Evolutionary conservation across 2,888 invertebrate species (phyloP), one percentile per base, ranked within the genome.

Genomic region (Brachynemurus nebulosus): DNA sequence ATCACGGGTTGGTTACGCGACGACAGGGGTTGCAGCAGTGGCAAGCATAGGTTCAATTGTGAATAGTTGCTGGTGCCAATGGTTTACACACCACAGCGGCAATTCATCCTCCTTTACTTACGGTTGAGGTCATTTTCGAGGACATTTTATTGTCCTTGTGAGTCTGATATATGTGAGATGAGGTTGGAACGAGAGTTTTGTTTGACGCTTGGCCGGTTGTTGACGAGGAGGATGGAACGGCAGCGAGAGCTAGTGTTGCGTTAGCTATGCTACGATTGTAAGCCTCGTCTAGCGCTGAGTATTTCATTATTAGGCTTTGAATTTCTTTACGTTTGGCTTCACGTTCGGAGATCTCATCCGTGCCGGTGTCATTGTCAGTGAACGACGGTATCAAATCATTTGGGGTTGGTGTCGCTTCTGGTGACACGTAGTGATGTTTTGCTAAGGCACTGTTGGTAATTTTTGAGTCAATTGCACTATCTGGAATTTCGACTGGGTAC

Each of bases 241-340:
- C 68, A 48, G 68, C 64, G 5, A 19, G 36, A 18, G 17, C 18
- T 36, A 19, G 12, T 36, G 19, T 36, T 12, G n/a, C 5, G 14
- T 7, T 30, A 6, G 49, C 23, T 14, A 33, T 30, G 46, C 50
- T 45, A 27, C 55, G 43, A 60, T 64, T 76, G 61, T 79, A 80
- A 45, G 74, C 74, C 56, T 83, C 82, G 54, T 84, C 84, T 51
- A 86, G 66, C 37, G 82, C 83, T 21, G 84, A 79, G 61, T 88
- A 88, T 61, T 86, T 88, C 70, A 80, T 72, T 48, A 86, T 85
- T 47, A 89, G 68, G 54, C 80, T 78, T 60, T 85, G 82, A 47
- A 86, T 85, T 59, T 89, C 88, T 57, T 86, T 86, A 27, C 88
- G 74, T 54, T 80, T 78, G 8, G 81, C 80, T 60, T 86, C 85